Evolutionary conservation across 2,113 vertebrate genomes (phyloP).

Genomic region (Phycodurus eques): DNA sequence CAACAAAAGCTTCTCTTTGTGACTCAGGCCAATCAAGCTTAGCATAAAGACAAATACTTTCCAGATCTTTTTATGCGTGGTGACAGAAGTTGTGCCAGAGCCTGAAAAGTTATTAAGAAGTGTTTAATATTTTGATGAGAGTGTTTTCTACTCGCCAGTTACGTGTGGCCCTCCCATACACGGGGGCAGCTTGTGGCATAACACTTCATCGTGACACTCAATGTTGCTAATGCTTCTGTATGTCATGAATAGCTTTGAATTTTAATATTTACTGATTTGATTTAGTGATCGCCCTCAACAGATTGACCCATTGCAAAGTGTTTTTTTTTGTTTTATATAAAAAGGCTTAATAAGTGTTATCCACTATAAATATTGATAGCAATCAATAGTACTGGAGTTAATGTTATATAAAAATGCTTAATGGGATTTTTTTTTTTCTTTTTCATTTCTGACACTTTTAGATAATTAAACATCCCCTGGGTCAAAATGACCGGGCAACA

Average conservation of each 20-base stretch:
- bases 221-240: slow-evolving; percentile 45
- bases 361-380: background rate
- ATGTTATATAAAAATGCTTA: background rate
- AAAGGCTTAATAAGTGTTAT: too few relatives aligned
- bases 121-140: slow-evolving; percentile 82
- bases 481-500: background rate
- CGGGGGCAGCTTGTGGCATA: slow-evolving; percentile 14
- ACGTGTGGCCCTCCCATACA: slow-evolving; percentile 34
- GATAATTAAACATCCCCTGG: too few relatives aligned
- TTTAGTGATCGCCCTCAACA: background rate
- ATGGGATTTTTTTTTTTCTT: too few relatives aligned
- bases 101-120: slow-evolving; percentile 80
- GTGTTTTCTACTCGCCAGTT: slow-evolving; percentile 58
- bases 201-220: slow-evolving; percentile 45
- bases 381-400: background rate
- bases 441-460: background rate
- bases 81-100: slow-evolving; percentile 70
- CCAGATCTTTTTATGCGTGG: slow-evolving; percentile 63
- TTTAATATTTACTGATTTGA: slow-evolving; percentile 12
- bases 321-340: background rate
- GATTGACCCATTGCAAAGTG: background rate
- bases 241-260: slow-evolving; percentile 46
- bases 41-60: slow-evolving; percentile 70
- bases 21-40: slow-evolving; percentile 60
- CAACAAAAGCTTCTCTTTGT: slow-evolving; percentile 78